A percentile compares a stretch with the other conserved stretches of the same genome.
Conservation (phyloP, 2,888 invertebrate species). For the Drosophila lacicola region DNA sequence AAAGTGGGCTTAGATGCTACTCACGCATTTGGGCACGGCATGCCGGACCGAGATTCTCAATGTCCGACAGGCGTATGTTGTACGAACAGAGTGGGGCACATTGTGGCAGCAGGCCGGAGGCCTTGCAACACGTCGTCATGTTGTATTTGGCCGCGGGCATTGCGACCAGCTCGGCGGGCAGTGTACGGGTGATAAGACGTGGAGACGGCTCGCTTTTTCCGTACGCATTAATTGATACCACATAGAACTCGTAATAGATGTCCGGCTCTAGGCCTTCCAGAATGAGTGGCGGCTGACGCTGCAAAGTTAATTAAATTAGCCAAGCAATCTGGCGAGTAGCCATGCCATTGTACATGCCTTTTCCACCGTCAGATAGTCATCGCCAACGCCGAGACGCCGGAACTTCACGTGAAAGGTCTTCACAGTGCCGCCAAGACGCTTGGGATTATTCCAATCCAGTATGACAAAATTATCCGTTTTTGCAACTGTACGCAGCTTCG, state of each 20-base stretch:
- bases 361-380: conserved; percentile 87
- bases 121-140: conserved; percentile 91
- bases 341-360: conserved; percentile 82
- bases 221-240: conserved; percentile 92
- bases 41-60: conserved; percentile 89
- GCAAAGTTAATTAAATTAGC: conserved; percentile 74
- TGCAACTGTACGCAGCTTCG: conserved; percentile 89
- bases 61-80: conserved; percentile 92
- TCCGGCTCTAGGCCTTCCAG: conserved; percentile 90
- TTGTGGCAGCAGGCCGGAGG: conserved; percentile 86
- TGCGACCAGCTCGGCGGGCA: conserved; percentile 81
- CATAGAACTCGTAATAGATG: conserved; percentile 92
- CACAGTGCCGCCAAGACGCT: conserved; percentile 90
- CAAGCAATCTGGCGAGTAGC: conserved; percentile 16
- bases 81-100: conserved; percentile 93
- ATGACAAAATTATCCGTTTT: conserved; percentile 92
- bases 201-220: conserved; percentile 92
- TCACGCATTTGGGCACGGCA: conserved; percentile 92
- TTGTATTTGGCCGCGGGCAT: conserved; percentile 88
- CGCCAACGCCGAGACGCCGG: conserved; percentile 86
- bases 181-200: conserved; percentile 91
- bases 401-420: conserved; percentile 88
- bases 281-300: conserved; percentile 90
- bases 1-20: conserved; percentile 56
- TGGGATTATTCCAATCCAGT: conserved; percentile 91